These are phyloP conservation scores for Euura saliciscinereae DNA, from an alignment of 1,140 invertebrate species.

Conservation along the genomic window DNA sequence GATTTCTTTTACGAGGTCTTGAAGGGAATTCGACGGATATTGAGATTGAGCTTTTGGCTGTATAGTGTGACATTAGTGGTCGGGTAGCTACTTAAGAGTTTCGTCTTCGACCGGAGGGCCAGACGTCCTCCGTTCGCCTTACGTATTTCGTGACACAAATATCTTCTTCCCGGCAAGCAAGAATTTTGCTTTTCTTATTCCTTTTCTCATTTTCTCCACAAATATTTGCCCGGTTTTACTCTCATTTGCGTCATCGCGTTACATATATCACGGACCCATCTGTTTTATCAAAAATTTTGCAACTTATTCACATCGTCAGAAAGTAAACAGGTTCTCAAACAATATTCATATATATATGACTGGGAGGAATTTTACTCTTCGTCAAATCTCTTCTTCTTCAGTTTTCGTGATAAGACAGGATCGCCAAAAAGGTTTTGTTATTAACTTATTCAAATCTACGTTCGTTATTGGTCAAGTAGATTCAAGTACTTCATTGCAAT, in stretches of 20 bases:
- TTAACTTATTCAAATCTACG: neutral
- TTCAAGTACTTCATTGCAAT: too few relatives aligned
- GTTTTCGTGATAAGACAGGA: neutral
- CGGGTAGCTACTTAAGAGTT: too few relatives aligned
- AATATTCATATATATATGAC: neutral
- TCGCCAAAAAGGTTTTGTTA: neutral
- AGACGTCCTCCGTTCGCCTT: conserved; percentile 10
- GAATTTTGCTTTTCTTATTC: conserved; percentile 43
- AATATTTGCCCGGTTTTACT: conserved; percentile 3
- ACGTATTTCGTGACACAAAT: conserved; percentile 47
- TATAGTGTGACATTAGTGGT: too few relatives aligned
- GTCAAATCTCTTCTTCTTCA: neutral
- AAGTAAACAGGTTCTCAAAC: neutral
- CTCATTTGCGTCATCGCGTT: neutral
- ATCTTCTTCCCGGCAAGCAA: conserved; percentile 41
- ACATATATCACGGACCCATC: neutral
- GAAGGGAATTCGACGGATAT: too few relatives aligned
- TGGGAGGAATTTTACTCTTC: neutral
- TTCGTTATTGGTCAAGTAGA: neutral
- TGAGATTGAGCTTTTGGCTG: too few relatives aligned
- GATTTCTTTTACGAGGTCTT: too few relatives aligned
- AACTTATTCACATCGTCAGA: neutral
- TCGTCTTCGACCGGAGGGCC: too few relatives aligned
- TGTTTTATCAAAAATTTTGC: neutral
- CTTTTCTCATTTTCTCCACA: conserved; percentile 13